Evolutionary conservation across 2,888 invertebrate genomes (phyloP).

Genomic region (Cephus runcator): DNA sequence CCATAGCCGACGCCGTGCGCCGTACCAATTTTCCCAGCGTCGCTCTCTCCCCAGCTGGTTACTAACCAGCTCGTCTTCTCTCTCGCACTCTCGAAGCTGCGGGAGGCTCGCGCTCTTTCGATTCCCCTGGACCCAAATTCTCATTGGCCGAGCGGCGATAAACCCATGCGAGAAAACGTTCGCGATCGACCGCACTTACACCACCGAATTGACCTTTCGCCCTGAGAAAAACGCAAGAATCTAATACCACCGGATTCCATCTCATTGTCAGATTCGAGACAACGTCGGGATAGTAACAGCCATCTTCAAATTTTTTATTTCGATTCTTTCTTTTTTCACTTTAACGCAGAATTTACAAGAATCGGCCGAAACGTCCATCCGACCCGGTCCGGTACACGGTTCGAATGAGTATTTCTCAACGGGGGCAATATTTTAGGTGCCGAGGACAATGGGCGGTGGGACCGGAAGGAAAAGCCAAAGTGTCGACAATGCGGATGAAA

Average conservation of each 20-base stretch:
- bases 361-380: not conserved
- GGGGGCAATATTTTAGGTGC: not conserved
- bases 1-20: constrained; percentile 12
- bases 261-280: not conserved
- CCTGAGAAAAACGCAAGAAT: not conserved
- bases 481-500: not conserved
- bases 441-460: not conserved
- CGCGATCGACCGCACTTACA: constrained; percentile 19
- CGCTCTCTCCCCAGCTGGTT: constrained; percentile 25
- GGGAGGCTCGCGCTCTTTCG: constrained; percentile 26
- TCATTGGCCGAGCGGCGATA: constrained; percentile 17
- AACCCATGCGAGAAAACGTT: constrained; percentile 9
- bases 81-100: no score
- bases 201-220: not conserved
- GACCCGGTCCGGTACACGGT: not conserved
- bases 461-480: not conserved
- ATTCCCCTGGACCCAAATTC: constrained; percentile 23
- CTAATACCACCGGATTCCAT: not conserved
- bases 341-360: not conserved
- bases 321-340: not conserved
- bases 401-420: not conserved
- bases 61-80: constrained; percentile 28
- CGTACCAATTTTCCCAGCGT: constrained; percentile 32
- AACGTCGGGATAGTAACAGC: not conserved
- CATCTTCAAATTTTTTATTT: not conserved